These are phyloP conservation scores for Callopanchax toddi DNA, from an alignment of 2,113 vertebrate species.

Conservation along the genomic window DNA sequence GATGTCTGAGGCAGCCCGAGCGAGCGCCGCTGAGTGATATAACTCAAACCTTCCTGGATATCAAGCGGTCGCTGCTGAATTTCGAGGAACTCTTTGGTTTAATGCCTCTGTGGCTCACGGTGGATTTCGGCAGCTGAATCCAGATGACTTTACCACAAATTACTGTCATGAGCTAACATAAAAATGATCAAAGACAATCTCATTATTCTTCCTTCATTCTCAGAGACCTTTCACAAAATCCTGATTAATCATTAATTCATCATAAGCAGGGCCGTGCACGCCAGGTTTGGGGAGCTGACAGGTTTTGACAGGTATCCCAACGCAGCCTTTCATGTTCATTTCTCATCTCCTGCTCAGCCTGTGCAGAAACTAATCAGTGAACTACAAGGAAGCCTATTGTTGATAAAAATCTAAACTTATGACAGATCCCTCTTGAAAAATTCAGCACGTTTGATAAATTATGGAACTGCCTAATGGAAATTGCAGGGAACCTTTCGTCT, in stretches of 20 bases:
- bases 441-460: constrained; percentile 62
- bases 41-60: constrained; percentile 40
- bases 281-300: constrained; percentile 48
- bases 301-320: constrained; percentile 69
- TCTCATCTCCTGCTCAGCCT: constrained; percentile 49
- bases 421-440: constrained; percentile 60
- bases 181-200: constrained; percentile 60
- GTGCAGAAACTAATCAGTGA: constrained; percentile 56
- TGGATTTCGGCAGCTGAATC: constrained; percentile 41
- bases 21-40: constrained; percentile 29
- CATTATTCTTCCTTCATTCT: constrained; percentile 61
- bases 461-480: constrained; percentile 56
- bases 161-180: constrained; percentile 40
- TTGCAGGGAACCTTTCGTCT: constrained; percentile 41
- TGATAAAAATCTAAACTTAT: constrained; percentile 52
- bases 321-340: constrained; percentile 58
- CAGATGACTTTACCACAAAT: constrained; percentile 47
- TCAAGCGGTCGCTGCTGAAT: constrained; percentile 23
- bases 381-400: constrained; percentile 54
- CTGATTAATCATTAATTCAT: constrained; percentile 65
- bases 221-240: constrained; percentile 39
- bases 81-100: constrained; percentile 26
- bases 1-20: constrained; percentile 44
- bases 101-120: constrained; percentile 7
- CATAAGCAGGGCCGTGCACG: constrained; percentile 34